Evolutionary conservation across 2,797 vertebrate genomes (phyloP), one percentile per base, ranked within the genome.

Genomic region (Ataeniobius toweri): DNA sequence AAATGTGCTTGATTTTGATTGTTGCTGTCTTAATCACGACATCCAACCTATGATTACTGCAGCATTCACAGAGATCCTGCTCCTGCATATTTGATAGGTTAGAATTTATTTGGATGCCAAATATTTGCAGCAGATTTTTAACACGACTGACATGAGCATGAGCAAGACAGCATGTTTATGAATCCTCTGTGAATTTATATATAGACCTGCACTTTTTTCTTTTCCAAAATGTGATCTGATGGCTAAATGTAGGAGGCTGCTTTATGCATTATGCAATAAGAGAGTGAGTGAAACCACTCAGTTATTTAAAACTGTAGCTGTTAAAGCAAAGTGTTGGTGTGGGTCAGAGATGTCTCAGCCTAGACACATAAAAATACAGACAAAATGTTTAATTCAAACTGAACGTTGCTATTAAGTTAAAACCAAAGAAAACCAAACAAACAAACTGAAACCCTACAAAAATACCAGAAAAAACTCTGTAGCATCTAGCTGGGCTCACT

Each of bases 261-360:
- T 73, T 50, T 55, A 67, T 71, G 55, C 61, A 86, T 86, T 82
- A 79, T 58, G 56, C 65, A 76, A 22, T 26, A 80, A 48, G 65
- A 20, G 9, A 76, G 50, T 56, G 44, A 76, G 71, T 67, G 36
- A 84, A 79, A 87, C 73, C 78, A 77, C 82, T 85, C 68, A 73
- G 76, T 83, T 73, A 80, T 82, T 81, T 83, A 78, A 88, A 87
- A 82, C 72, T 56, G 65, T 76, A 78, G 74, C 76, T 80, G 75
- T 89, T 86, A 78, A 85, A 82, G 83, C 71, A 81, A 83, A 88
- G 73, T 83, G 71, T 50, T 74, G 74, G 6, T 16, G 55, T 16
- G 6, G 82, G 85, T 89, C 82, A 83, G 72, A 83, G 44, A 72
- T 22, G 26, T 46, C 84, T 82, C n/a, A 71, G 77, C 75, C 69